Percentiles rank a stretch among this genome's conserved stretches.
Conservation (phyloP, 2,888 invertebrate species). For the Resseliella maxima region DNA sequence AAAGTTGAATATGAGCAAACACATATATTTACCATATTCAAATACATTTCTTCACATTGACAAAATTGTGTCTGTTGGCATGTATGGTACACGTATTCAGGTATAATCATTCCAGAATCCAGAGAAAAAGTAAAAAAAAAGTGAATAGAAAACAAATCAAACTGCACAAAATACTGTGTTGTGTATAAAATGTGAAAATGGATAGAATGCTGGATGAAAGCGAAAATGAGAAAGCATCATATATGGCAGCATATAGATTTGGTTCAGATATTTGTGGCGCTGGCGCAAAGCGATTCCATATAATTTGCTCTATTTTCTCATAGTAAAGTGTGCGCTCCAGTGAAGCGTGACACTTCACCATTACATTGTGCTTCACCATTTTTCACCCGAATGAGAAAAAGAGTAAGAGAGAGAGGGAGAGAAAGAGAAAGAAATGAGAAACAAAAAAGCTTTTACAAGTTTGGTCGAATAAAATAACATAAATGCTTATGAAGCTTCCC, state of each 20-base stretch:
- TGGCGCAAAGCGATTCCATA: conserved; percentile 8
- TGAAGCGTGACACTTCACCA: too few species aligned
- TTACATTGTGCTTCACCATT: background rate
- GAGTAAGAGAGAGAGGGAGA: too few species aligned
- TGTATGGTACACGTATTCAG: background rate
- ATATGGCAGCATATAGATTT: background rate
- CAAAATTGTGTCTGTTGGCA: background rate
- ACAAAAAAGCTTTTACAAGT: background rate
- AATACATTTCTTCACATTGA: background rate
- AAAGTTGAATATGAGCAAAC: background rate
- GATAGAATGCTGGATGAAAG: background rate
- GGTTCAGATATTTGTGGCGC: background rate
- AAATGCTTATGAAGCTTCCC: background rate
- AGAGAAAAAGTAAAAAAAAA: background rate
- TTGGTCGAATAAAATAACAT: background rate
- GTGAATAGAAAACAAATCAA: background rate
- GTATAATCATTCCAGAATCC: background rate
- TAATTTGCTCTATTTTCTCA: conserved; percentile 5
- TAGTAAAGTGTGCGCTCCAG: conserved; percentile 1
- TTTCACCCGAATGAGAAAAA: too few species aligned
- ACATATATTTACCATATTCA: background rate
- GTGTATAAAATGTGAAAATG: background rate
- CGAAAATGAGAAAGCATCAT: conserved; percentile 1
- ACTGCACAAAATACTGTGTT: too few species aligned
- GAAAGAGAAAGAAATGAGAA: too few species aligned